Percentiles rank a stretch among this genome's conserved stretches.
phyloP scores from a whole-genome alignment of 2,113 vertebrate genomes.

The Nothobranchius kuhntae region DNA sequence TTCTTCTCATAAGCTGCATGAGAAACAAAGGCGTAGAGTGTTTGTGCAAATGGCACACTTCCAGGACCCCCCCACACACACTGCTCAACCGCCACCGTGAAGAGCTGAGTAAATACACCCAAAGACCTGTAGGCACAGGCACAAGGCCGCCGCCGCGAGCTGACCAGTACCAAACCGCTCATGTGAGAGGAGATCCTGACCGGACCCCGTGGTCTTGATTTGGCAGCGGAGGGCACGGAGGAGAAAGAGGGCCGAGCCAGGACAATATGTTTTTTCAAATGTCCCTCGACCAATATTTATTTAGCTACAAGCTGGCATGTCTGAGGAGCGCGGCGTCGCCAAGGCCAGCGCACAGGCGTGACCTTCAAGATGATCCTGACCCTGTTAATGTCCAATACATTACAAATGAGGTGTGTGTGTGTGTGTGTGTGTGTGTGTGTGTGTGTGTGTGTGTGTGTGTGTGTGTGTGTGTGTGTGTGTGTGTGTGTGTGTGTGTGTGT shows the following conservation, averaged over 20 bases:
- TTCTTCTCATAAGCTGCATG: conserved; percentile 45
- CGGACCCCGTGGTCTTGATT: conserved; percentile 58
- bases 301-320: conserved; percentile 73
- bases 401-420: conserved; percentile 30
- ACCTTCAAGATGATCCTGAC: conserved; percentile 54
- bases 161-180: conserved; percentile 56
- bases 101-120: conserved; percentile 43
- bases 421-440: conserved; percentile 26
- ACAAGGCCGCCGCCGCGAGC: conserved; percentile 46
- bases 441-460: conserved; percentile 28
- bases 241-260: conserved; percentile 61
- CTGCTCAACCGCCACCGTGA: conserved; percentile 24
- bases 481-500: conserved; percentile 10
- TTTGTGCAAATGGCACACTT: conserved; percentile 39
- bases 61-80: conserved; percentile 32
- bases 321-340: conserved; percentile 51
- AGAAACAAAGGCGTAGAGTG: conserved; percentile 66
- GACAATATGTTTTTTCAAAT: conserved; percentile 79
- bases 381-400: conserved; percentile 35
- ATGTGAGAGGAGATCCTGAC: conserved; percentile 59
- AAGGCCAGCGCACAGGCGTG: conserved; percentile 39
- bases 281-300: conserved; percentile 74
- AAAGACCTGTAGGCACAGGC: conserved; percentile 27
- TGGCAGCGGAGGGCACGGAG: conserved; percentile 62
- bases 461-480: conserved; percentile 26